Percentiles rank a stretch among this genome's conserved stretches.
These are phyloP conservation scores for Coreius guichenoti DNA, from an alignment of 2,797 vertebrate genomes.

Conservation along the genomic window DNA sequence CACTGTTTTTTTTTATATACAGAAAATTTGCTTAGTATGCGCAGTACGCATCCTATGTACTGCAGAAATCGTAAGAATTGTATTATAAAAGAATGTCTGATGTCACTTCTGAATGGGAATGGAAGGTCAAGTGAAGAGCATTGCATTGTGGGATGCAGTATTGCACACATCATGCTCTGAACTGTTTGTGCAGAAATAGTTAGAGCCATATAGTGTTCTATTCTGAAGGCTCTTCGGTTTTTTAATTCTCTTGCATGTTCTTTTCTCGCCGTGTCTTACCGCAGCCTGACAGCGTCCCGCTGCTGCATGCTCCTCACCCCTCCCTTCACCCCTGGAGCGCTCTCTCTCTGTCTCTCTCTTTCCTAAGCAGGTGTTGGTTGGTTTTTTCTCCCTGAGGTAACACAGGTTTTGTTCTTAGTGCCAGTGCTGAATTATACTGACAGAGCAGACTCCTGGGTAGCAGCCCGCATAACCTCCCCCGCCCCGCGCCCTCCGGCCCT, in stretches of 20 bases:
- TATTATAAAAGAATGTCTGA: background rate
- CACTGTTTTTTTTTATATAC: background rate
- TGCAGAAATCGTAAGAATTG: background rate
- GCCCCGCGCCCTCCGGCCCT: background rate
- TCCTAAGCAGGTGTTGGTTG: conserved; percentile 78
- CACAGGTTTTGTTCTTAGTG: conserved; percentile 73
- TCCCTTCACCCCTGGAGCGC: conserved; percentile 14
- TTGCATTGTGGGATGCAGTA: background rate
- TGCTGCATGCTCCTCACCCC: conserved; percentile 9
- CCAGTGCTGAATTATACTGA: conserved; percentile 77
- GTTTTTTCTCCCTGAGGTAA: conserved; percentile 75
- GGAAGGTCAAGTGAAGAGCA: background rate
- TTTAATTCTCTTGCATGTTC: conserved; percentile 38
- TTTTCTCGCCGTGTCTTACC: conserved; percentile 21
- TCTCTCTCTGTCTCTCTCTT: conserved; percentile 54
- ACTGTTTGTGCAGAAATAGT: background rate
- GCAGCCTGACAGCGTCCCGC: background rate
- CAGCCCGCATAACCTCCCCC: conserved; percentile 45
- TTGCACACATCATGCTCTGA: background rate
- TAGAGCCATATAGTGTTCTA: background rate
- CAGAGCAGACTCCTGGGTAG: conserved; percentile 70
- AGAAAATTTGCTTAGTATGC: background rate
- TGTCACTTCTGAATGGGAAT: background rate
- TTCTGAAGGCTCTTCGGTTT: background rate
- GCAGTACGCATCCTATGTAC: background rate